Evolutionary conservation across 2,888 invertebrate genomes (phyloP).

Genomic region (Nomada ruficornis): DNA sequence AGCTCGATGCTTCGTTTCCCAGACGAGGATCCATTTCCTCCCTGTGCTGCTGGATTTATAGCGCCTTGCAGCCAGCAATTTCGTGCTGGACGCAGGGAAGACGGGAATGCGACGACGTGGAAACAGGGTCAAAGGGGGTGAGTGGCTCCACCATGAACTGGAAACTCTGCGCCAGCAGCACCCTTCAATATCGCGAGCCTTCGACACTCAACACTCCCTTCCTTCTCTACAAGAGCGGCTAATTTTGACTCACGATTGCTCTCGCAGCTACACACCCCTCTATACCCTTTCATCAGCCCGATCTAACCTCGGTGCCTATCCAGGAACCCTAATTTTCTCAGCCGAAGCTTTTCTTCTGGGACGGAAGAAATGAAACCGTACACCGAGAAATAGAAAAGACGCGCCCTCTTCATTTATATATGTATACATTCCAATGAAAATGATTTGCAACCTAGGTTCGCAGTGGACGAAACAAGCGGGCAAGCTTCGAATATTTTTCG

Average conservation of each 20-base stretch:
- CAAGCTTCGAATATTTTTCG: neutral
- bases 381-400: too few species aligned
- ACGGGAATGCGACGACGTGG: constrained; percentile 62
- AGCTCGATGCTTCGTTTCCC: constrained; percentile 53
- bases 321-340: constrained; percentile 47
- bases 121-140: constrained; percentile 61
- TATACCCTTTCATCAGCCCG: constrained; percentile 37
- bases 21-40: constrained; percentile 64
- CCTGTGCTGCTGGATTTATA: constrained; percentile 54
- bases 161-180: constrained; percentile 37
- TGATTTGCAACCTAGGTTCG: too few species aligned
- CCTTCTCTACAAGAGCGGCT: constrained; percentile 59
- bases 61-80: constrained; percentile 63
- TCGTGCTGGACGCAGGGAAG: constrained; percentile 51
- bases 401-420: too few species aligned
- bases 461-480: neutral
- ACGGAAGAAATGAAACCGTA: constrained; percentile 28
- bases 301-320: constrained; percentile 17
- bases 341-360: neutral
- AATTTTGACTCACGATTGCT: constrained; percentile 65
- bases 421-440: too few species aligned
- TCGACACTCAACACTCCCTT: constrained; percentile 13
- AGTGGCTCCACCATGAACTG: constrained; percentile 25
- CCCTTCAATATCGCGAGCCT: constrained; percentile 53
- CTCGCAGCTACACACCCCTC: constrained; percentile 37